Evolutionary conservation across 2,113 vertebrate genomes (phyloP).

Genomic region (Halichoerus grypus): DNA sequence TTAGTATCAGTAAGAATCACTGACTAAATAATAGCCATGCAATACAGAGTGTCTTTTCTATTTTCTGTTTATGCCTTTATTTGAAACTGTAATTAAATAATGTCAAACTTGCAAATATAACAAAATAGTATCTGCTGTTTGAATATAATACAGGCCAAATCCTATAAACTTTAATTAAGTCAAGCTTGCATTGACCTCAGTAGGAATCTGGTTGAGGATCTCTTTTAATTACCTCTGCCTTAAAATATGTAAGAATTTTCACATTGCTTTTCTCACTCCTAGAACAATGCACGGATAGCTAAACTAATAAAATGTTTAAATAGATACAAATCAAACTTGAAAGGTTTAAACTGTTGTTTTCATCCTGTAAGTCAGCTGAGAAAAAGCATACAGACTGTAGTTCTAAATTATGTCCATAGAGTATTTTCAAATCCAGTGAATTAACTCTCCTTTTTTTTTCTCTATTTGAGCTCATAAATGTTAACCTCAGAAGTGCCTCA

Average conservation of each 20-base stretch:
- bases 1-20: slow-evolving; percentile 65
- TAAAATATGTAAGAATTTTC: slow-evolving; percentile 77
- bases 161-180: slow-evolving; percentile 77
- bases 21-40: slow-evolving; percentile 61
- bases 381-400: slow-evolving; percentile 68
- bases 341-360: slow-evolving; percentile 81
- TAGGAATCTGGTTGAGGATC: slow-evolving; percentile 70
- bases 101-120: slow-evolving; percentile 70
- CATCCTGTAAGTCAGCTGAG: slow-evolving; percentile 77
- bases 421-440: slow-evolving; percentile 72
- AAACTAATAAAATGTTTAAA: slow-evolving; percentile 78
- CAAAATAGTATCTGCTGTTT: slow-evolving; percentile 71
- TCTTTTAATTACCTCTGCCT: slow-evolving; percentile 80
- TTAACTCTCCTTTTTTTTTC: slow-evolving; percentile 58
- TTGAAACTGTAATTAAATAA: slow-evolving; percentile 73
- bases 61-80: slow-evolving; percentile 73
- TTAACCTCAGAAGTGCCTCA: slow-evolving; percentile 82
- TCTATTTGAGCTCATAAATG: slow-evolving; percentile 75
- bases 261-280: slow-evolving; percentile 63
- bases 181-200: slow-evolving; percentile 72
- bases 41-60: slow-evolving; percentile 65
- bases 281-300: slow-evolving; percentile 75
- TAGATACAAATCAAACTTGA: slow-evolving; percentile 75
- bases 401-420: slow-evolving; percentile 80
- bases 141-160: slow-evolving; percentile 69